Base-by-base conservation (phyloP, 2,888 invertebrate species). In the Drosophila austrosaltans region DNA sequence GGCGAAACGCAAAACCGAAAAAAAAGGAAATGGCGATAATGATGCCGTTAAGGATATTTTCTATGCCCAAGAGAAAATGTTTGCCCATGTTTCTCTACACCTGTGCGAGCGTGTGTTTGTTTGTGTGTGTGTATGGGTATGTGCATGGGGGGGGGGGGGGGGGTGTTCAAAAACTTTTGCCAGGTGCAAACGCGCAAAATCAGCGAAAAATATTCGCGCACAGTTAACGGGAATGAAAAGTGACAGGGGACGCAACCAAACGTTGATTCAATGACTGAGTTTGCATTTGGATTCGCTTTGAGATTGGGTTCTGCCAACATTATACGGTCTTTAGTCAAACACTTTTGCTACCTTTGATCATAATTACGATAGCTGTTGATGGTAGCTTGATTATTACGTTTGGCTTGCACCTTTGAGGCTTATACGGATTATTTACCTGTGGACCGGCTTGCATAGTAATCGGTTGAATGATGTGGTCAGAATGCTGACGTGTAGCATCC, bases 11-110 rank as follows among this genome's bases (percentile, higher is more conserved):
- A 66, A 71, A 76, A 65, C 70, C 68, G 60, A 72, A 48, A 48
- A 20, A 48, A 48, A 22, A 40, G 66, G 66, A 64, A 72, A 39
- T 62, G 58, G 54, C 54, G 74, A 78, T 78, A 78, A 80, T 78
- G 75, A 78, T 69, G 69, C 44, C 63, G 54, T 76, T 69, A 60
- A 78, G 63, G 67, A 66, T 66, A 80, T 78, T 72, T 78, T 63
- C 54, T 16, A 39, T 8, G n/a, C 30, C 20, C 39, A 39, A 25
- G 44, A 53, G 75, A 56, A 64, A 66, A 61, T 63, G 39, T 65
- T 53, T 58, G 62, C 66, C 71, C 72, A 73, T 66, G 72, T 67
- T 63, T 63, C 39, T 10, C 2, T 5, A 10, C 12, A 36, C 22
- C 36, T 5, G 8, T 53, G 5, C n/a, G 25, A 5, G 32, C 28